Base-by-base conservation (phyloP, 1,140 invertebrate species). In the Anoplolepis gracilipes region DNA sequence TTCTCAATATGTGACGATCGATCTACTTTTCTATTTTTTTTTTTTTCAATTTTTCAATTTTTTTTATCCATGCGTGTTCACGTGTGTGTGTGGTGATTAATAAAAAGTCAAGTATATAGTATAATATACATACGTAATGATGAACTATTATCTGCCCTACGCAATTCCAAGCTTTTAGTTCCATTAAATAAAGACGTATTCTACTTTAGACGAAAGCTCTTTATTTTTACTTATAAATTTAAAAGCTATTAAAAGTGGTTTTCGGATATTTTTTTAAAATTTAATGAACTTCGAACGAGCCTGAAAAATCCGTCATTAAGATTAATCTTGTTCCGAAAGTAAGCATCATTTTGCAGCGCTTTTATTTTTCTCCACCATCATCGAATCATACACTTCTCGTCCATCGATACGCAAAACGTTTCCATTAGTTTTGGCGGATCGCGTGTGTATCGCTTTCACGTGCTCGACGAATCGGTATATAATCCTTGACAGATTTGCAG, bases 401-500 rank as follows among this genome's bases (percentile, higher is more conserved):
- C 25, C 55, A 53, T 72, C 78, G 53, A 82, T 73, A 33, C 53
- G 36, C 25, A 28, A 79, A n/a, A 55, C 33, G 64, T 46, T 72
- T 72, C 78, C 13, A 73, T 73, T 46, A 82, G 13, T 82, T 82
- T 73, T 25, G n/a, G 36, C 36, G 67, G 53, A 22, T 55, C 19
- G 55, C 36, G 78, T 42, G 53, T 59, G 13, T 82, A 82, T 73
- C 78, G 67, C n/a, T 33, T 72, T 61, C 78, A 42, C 55, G 30
- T 25, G n/a, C 36, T 25, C 25, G 36, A 28, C n/a, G 33, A 13
- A 81, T 81, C n/a, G 78, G 36, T 46, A 16, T 69, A 82, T 82
- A 82, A 82, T 82, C 53, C 78, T 33, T 46, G 53, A 73, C 67
- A 72, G 78, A 82, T 73, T 82, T 82, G 67, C 36, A 82, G 53